These are phyloP conservation scores for Salticus scenicus DNA, from an alignment of 2,888 invertebrate species.

Conservation along the genomic window DNA sequence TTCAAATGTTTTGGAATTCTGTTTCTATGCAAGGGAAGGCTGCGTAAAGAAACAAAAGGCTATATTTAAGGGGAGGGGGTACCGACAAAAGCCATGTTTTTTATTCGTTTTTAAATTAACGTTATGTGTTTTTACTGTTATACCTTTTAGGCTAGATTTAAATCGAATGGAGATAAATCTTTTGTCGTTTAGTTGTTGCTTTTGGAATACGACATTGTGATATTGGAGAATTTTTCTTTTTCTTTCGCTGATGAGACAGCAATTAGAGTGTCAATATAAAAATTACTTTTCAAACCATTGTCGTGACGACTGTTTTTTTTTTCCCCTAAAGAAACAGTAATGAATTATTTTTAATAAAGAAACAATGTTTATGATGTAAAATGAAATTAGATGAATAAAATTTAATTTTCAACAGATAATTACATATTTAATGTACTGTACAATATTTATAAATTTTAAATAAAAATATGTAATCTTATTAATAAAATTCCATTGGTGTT, in stretches of 20 bases:
- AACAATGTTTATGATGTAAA: too few species aligned
- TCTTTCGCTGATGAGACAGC: background rate
- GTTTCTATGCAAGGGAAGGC: background rate
- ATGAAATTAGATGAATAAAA: too few species aligned
- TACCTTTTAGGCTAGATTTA: background rate
- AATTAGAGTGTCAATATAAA: background rate
- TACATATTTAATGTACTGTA: too few species aligned
- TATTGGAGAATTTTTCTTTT: background rate
- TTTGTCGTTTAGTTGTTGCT: background rate
- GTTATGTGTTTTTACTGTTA: slow-evolving; percentile 24
- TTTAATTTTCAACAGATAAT: too few species aligned
- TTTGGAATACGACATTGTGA: background rate
- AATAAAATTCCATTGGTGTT: too few species aligned
- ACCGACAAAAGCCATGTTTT: background rate
- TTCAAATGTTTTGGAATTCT: slow-evolving; percentile 45
- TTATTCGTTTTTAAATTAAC: slow-evolving; percentile 40
- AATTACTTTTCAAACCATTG: too few species aligned
- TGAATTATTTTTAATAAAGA: too few species aligned
- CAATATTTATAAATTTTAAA: too few species aligned
- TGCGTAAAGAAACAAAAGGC: slow-evolving; percentile 40
- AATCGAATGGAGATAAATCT: slow-evolving; percentile 24
- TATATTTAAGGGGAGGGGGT: background rate
- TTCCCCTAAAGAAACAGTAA: too few species aligned
- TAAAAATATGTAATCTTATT: too few species aligned
- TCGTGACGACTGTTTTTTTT: too few species aligned